phyloP scores from a whole-genome alignment of 2,888 invertebrate species.

The Euproctis similis region DNA sequence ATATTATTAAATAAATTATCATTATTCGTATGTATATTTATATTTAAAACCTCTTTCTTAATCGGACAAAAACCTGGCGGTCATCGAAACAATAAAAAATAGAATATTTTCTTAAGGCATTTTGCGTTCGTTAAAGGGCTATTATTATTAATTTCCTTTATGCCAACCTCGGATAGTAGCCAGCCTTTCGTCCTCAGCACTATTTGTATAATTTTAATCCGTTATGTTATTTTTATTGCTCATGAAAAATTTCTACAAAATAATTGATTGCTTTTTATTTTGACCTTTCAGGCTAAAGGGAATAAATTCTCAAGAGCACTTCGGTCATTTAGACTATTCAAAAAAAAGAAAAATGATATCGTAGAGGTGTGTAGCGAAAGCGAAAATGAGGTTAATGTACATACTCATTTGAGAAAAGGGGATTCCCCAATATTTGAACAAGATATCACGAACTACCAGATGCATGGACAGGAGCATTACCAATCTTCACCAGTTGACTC shows the following conservation, averaged over 20 bases:
- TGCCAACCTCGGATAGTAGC: too few relatives aligned
- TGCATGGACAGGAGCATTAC: conserved; percentile 48
- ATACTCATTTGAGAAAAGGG: conserved; percentile 19
- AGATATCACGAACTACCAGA: conserved; percentile 45
- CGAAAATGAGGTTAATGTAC: conserved; percentile 37
- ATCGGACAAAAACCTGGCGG: too few relatives aligned
- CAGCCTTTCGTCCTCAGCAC: too few relatives aligned
- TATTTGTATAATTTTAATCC: neutral
- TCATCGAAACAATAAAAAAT: too few relatives aligned
- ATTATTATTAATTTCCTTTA: too few relatives aligned
- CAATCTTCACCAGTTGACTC: conserved; percentile 32
- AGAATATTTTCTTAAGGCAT: too few relatives aligned
- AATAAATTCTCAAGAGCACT: conserved; percentile 44
- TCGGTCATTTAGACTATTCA: conserved; percentile 40
- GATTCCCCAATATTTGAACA: conserved; percentile 39
- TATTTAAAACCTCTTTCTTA: too few relatives aligned
- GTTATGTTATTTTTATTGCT: too few relatives aligned
- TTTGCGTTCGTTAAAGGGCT: too few relatives aligned
- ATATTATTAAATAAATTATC: too few relatives aligned
- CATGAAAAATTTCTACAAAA: neutral
- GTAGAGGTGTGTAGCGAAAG: conserved; percentile 51
- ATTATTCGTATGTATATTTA: too few relatives aligned
- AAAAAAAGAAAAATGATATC: conserved; percentile 44
- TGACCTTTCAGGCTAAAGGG: conserved; percentile 39
- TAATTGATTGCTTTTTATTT: neutral